These are phyloP conservation scores for Craterocephalus amniculus DNA, from an alignment of 2,797 vertebrate genomes.

Conservation along the genomic window DNA sequence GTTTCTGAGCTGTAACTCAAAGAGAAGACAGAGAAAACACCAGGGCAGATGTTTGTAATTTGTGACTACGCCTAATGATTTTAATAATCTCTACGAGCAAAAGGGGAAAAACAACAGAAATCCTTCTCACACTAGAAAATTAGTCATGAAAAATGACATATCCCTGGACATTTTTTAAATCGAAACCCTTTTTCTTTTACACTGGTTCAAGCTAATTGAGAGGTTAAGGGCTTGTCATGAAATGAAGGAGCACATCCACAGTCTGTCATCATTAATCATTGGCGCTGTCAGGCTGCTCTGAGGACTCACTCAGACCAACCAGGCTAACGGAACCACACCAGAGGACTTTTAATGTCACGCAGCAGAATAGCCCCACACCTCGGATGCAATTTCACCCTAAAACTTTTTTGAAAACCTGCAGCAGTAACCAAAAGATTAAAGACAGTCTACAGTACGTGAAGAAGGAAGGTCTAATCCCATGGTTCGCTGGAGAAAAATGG, in stretches of 20 bases:
- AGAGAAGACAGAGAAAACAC: constrained; percentile 49
- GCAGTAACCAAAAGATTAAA: constrained; percentile 8
- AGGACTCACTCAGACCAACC: constrained; percentile 54
- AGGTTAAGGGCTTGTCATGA: constrained; percentile 67
- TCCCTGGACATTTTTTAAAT: constrained; percentile 1
- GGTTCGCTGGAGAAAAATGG: constrained; percentile 15
- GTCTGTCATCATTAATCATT: constrained; percentile 81
- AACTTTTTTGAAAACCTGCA: background rate
- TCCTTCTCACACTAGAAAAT: background rate
- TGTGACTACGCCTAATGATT: constrained; percentile 50
- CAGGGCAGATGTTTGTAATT: constrained; percentile 60
- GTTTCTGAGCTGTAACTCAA: constrained; percentile 57
- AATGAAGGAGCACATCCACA: constrained; percentile 67
- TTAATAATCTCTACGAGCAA: constrained; percentile 41
- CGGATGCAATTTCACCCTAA: constrained; percentile 28
- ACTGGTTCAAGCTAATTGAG: constrained; percentile 53
- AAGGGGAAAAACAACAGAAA: constrained; percentile 8
- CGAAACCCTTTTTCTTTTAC: constrained; percentile 16
- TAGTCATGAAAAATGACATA: background rate
- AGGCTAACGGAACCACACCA: constrained; percentile 41
- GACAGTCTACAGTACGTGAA: constrained; percentile 21
- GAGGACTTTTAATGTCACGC: constrained; percentile 27
- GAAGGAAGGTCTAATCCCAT: constrained; percentile 29
- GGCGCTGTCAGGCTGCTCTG: constrained; percentile 64
- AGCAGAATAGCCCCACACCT: constrained; percentile 20